A percentile compares a stretch with the other conserved stretches of the same genome.
phyloP scores from a whole-genome alignment of 1,140 invertebrate species.

The Pemphigus obesinymphae region DNA sequence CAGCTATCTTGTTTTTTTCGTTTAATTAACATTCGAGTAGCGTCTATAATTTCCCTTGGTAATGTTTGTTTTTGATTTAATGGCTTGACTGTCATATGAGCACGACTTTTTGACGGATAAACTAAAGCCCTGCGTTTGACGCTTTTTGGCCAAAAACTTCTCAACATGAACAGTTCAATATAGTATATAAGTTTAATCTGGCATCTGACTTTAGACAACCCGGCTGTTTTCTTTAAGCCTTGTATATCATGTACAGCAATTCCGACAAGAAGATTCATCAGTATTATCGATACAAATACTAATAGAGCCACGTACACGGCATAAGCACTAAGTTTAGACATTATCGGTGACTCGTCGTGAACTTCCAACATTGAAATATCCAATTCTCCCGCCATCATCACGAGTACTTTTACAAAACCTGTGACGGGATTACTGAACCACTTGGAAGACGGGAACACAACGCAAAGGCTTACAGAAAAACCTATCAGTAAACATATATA shows the following conservation, averaged over 20 bases:
- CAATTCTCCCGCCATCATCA: constrained; percentile 86
- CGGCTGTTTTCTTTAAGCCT: constrained; percentile 69
- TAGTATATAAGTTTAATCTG: constrained; percentile 72
- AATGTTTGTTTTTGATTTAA: constrained; percentile 73
- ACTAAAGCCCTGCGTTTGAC: constrained; percentile 66
- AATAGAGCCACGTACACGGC: constrained; percentile 48
- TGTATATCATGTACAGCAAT: constrained; percentile 77
- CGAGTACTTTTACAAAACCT: constrained; percentile 75
- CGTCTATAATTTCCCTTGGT: constrained; percentile 67
- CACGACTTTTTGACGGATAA: constrained; percentile 68
- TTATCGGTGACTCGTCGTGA: not conserved
- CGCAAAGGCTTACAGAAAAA: constrained; percentile 80
- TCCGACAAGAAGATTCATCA: constrained; percentile 78
- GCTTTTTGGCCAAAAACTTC: constrained; percentile 64
- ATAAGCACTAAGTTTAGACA: constrained; percentile 12
- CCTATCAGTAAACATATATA: constrained; percentile 78
- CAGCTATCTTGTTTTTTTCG: constrained; percentile 49
- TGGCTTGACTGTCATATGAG: constrained; percentile 71
- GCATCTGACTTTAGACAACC: constrained; percentile 66
- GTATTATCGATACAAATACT: constrained; percentile 71
- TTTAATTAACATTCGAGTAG: constrained; percentile 68
- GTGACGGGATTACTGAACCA: constrained; percentile 72
- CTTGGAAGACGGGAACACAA: constrained; percentile 73
- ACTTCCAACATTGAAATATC: constrained; percentile 58
- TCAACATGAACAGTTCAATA: constrained; percentile 65